Percentiles rank a stretch among this genome's conserved stretches.
Evolutionary conservation across 2,113 vertebrate species (phyloP).

Genomic region (Oncorhynchus gorbuscha): DNA sequence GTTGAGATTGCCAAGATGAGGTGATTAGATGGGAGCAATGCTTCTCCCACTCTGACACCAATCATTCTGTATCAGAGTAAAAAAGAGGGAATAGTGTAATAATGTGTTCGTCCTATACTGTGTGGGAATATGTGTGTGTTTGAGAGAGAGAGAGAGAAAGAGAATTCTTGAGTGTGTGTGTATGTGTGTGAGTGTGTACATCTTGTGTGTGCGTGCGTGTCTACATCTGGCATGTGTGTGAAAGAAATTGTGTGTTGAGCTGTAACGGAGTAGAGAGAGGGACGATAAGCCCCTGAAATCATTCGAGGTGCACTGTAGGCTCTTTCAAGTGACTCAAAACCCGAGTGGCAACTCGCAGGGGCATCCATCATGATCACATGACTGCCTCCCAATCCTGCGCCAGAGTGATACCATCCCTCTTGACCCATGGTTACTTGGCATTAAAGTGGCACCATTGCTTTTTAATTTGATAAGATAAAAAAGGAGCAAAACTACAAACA

Average conservation of each 20-base stretch:
- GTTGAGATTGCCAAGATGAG: conserved; percentile 59
- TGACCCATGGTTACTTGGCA: not conserved
- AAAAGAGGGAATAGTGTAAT: conserved; percentile 33
- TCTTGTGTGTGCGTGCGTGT: too few species aligned
- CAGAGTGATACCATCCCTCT: conserved; percentile 11
- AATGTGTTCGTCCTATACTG: conserved; percentile 40
- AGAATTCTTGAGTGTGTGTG: not conserved
- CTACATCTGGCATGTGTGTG: too few species aligned
- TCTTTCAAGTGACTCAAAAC: conserved; percentile 20
- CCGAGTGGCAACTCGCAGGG: conserved; percentile 15
- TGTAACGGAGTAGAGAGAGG: not conserved
- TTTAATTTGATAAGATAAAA: not conserved
- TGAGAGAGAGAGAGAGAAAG: not conserved
- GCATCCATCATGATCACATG: conserved; percentile 34
- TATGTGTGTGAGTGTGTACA: conserved; percentile 4
- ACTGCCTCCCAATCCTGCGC: conserved; percentile 10
- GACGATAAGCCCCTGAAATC: not conserved
- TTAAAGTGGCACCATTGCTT: not conserved
- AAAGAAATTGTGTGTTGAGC: not conserved
- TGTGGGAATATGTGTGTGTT: conserved; percentile 14
- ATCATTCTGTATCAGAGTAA: not conserved
- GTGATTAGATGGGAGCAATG: conserved; percentile 35
- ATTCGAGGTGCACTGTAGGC: conserved; percentile 4
- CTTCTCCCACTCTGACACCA: conserved; percentile 23
- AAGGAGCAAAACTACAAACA: not conserved